Evolutionary conservation across 2,797 vertebrate genomes (phyloP), one percentile per base, ranked within the genome.

Genomic region (Sebastes trivittatus): DNA sequence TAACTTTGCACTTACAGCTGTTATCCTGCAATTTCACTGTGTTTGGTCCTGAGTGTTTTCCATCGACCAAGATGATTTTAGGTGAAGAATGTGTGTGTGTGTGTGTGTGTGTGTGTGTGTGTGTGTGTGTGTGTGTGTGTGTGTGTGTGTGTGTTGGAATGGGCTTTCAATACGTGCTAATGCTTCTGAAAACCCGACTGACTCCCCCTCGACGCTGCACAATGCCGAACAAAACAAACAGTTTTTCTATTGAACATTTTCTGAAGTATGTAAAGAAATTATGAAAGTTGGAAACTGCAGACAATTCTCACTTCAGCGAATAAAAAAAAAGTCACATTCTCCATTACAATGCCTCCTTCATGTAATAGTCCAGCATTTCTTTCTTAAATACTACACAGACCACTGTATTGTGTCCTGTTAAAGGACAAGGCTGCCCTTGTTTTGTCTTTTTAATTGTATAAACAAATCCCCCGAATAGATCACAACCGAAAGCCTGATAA

Each of bases 121-220:
- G 27, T 29, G 32, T 23, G 8, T 9, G 32, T 6, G 67, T 20
- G 34, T 34, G 36, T 38, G 36, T 38, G 11, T 36, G 11, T 36
- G 34, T 38, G 36, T 13, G 36, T 13, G 38, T 42, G 38, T 42
- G 52, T 6, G 27, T 20, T 49, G 18, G 18, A 3, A 20, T 70
- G n/a, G 27, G 25, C 52, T 63, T 13, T 61, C 29, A 42, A 42
- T 32, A 25, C 7, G 14, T 13, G 49, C 55, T 42, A 56, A 62
- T 34, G 49, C 55, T 11, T 60, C 63, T 76, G 29, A 71, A 87
- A 94, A 91, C 92, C 88, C 82, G 87, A 84, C 91, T 13, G 49
- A 81, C 66, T 30, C 25, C 16, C 27, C 30, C 34, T 16, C 13
- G 29, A 2, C 6, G 70, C n/a, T 10, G 34, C 10, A 5, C 4